phyloP scores from a whole-genome alignment of 2,888 invertebrate genomes.

The Tipula helvola region DNA sequence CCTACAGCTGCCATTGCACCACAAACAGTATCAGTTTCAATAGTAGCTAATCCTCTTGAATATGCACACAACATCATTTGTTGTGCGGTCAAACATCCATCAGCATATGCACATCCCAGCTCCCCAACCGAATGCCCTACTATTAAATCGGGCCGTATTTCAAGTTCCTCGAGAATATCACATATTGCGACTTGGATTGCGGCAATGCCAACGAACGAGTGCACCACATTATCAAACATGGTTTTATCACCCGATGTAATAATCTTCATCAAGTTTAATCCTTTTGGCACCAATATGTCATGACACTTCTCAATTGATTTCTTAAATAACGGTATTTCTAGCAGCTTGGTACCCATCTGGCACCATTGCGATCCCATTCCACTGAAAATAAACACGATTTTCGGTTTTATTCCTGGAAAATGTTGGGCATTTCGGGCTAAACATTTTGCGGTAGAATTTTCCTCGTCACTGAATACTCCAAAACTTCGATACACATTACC shows the following conservation, averaged over 20 bases:
- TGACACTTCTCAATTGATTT: slow-evolving; percentile 52
- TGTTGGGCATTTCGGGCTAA: slow-evolving; percentile 46
- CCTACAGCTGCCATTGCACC: slow-evolving; percentile 88
- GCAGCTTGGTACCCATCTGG: slow-evolving; percentile 65
- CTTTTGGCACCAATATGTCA: slow-evolving; percentile 43
- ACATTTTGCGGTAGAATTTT: slow-evolving; percentile 23
- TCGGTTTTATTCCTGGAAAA: slow-evolving; percentile 48
- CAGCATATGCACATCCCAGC: slow-evolving; percentile 89
- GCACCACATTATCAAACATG: slow-evolving; percentile 49
- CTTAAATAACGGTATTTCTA: slow-evolving; percentile 60
- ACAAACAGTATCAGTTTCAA: slow-evolving; percentile 52
- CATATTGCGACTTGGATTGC: slow-evolving; percentile 50
- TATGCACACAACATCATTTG: slow-evolving; percentile 78
- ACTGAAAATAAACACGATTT: slow-evolving; percentile 82
- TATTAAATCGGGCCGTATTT: slow-evolving; percentile 57
- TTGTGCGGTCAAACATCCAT: slow-evolving; percentile 77
- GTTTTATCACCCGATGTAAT: slow-evolving; percentile 48
- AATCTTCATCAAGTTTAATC: slow-evolving; percentile 49
- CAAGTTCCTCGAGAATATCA: slow-evolving; percentile 47
- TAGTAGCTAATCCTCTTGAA: slow-evolving; percentile 63
- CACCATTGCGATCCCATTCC: slow-evolving; percentile 87
- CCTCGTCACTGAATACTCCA: slow-evolving; percentile 37
- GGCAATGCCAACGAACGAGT: slow-evolving; percentile 63
- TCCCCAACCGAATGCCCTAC: slow-evolving; percentile 92
- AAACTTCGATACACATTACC: slow-evolving; percentile 69